phyloP scores from a whole-genome alignment of 1,140 invertebrate species.

The Yoshiicerus persimilis region DNA sequence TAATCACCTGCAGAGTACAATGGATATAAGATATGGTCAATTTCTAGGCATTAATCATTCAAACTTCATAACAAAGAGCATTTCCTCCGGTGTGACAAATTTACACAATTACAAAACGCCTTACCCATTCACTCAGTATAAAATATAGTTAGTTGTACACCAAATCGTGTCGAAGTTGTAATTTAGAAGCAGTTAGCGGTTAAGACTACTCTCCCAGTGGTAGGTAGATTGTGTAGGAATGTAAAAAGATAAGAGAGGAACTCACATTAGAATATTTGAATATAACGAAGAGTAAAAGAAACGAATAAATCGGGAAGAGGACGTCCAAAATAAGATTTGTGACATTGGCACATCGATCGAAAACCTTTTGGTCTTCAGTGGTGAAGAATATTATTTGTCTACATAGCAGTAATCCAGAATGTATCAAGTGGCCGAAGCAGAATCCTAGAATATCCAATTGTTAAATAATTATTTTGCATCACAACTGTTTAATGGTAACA shows the following conservation, averaged over 20 bases:
- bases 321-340: constrained; percentile 61
- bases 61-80: not conserved
- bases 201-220: no score
- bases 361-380: constrained; percentile 55
- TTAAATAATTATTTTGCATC: not conserved
- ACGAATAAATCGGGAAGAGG: constrained; percentile 67
- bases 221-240: not conserved
- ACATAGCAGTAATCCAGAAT: constrained; percentile 65
- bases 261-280: constrained; percentile 77
- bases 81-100: not conserved
- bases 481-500: no score
- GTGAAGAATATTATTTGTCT: constrained; percentile 64
- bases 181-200: no score
- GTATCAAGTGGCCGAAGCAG: constrained; percentile 70
- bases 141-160: no score
- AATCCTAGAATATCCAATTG: constrained; percentile 62
- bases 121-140: not conserved
- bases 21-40: not conserved
- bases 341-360: constrained; percentile 57
- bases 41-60: not conserved
- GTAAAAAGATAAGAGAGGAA: not conserved
- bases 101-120: not conserved
- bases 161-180: no score
- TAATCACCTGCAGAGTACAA: constrained; percentile 59
- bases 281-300: constrained; percentile 70